Evolutionary conservation across 2,113 vertebrate species (phyloP).

Genomic region (Grammomys surdaster): DNA sequence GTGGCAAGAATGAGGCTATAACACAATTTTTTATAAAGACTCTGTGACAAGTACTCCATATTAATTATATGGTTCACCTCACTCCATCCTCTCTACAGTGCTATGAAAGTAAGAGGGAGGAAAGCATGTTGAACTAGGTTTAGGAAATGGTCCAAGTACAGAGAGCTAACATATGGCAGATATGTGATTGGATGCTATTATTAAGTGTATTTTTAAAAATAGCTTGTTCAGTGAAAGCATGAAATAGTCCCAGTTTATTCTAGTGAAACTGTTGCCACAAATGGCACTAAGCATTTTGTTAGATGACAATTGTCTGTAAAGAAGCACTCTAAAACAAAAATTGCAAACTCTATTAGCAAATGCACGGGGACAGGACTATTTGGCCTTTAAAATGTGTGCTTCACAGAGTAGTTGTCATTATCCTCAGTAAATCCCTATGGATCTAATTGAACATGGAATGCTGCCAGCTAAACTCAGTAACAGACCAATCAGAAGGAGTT

Average conservation of each 20-base stretch:
- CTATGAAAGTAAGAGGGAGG: constrained; percentile 4
- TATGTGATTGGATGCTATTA: constrained; percentile 25
- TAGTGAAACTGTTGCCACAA: constrained; percentile 35
- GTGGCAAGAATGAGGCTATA: constrained; percentile 19
- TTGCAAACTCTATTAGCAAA: constrained; percentile 22
- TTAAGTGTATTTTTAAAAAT: constrained; percentile 55
- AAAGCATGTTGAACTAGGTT: constrained; percentile 39
- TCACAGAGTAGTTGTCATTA: constrained; percentile 52
- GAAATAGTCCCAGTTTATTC: constrained; percentile 45
- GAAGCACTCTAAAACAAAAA: constrained; percentile 38
- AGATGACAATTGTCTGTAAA: constrained; percentile 30
- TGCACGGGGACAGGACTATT: constrained; percentile 8
- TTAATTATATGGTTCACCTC: constrained; percentile 56
- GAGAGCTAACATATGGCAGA: constrained; percentile 55
- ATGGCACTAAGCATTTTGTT: constrained; percentile 49
- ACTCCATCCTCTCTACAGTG: constrained; percentile 35
- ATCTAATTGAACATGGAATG: constrained; percentile 36
- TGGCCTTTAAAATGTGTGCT: constrained; percentile 32
- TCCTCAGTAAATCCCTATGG: constrained; percentile 21
- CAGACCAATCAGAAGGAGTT: constrained; percentile 47
- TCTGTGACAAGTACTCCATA: neutral
- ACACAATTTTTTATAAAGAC: constrained; percentile 30
- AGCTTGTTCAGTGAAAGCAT: constrained; percentile 53
- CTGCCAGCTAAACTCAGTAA: constrained; percentile 56
- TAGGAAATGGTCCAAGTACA: neutral